Percentiles rank a stretch among this genome's conserved stretches.
Evolutionary conservation across 2,797 vertebrate species (phyloP).

Genomic region (Aselliscus stoliczkanus): DNA sequence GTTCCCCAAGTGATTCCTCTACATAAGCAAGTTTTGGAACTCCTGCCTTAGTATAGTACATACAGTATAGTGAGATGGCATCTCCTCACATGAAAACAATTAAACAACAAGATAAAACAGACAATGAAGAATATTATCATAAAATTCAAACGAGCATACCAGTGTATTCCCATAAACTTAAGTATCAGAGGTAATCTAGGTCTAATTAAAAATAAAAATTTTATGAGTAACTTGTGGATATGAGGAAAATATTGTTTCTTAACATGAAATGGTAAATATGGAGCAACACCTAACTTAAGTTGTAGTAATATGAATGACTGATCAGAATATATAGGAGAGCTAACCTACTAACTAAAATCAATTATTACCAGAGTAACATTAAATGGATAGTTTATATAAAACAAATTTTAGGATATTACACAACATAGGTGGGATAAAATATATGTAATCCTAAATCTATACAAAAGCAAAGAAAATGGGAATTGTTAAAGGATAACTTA

Average conservation of each 20-base stretch:
- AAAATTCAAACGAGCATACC: neutral
- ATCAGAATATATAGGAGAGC: neutral
- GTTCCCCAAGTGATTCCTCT: neutral
- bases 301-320: neutral
- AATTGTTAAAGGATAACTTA: slow-evolving; percentile 40
- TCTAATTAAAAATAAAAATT: neutral
- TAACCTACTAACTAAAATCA: neutral
- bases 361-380: neutral
- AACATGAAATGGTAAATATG: neutral
- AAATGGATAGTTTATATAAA: neutral
- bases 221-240: neutral
- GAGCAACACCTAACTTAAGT: neutral
- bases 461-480: neutral
- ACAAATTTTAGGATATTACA: neutral
- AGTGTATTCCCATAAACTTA: neutral
- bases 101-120: neutral
- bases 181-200: neutral
- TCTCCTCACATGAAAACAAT: neutral
- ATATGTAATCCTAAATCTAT: neutral
- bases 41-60: neutral
- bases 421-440: neutral
- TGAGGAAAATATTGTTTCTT: neutral
- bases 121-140: neutral
- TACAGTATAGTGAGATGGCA: neutral
- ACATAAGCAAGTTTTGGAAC: neutral